phyloP scores from a whole-genome alignment of 2,797 vertebrate species.

The Psittacula derbiana region DNA sequence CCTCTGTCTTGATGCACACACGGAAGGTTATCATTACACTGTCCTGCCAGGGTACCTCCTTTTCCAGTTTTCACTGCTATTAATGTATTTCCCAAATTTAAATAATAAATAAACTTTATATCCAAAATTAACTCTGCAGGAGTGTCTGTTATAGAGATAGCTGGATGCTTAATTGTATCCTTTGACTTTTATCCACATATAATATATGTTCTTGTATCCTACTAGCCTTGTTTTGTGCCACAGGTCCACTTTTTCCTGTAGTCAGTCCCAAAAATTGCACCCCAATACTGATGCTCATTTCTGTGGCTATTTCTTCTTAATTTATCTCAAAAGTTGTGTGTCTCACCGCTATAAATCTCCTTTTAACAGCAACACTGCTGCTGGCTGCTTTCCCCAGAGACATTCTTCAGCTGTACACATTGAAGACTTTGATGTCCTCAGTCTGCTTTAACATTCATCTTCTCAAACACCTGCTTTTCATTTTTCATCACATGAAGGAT shows the following conservation, averaged over 20 bases:
- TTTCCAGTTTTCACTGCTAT: not conserved
- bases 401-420: not conserved
- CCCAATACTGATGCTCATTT: not conserved
- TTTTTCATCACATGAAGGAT: not conserved
- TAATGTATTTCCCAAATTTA: not conserved
- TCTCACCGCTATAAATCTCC: not conserved
- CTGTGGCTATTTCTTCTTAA: not conserved
- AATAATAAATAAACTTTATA: not conserved
- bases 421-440: not conserved
- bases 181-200: not conserved
- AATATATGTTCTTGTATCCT: not conserved
- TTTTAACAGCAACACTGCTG: not conserved
- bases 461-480: not conserved
- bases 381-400: not conserved
- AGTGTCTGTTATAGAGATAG: not conserved
- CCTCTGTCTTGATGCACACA: not conserved
- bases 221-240: not conserved
- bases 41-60: not conserved
- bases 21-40: not conserved
- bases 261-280: not conserved
- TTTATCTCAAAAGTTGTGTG: not conserved
- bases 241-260: not conserved
- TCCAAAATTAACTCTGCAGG: not conserved
- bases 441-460: not conserved
- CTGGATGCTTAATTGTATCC: not conserved